A percentile compares a stretch with the other conserved stretches of the same genome.
Evolutionary conservation across 2,113 vertebrate species (phyloP).

Genomic region (Leucopsar rothschildi): DNA sequence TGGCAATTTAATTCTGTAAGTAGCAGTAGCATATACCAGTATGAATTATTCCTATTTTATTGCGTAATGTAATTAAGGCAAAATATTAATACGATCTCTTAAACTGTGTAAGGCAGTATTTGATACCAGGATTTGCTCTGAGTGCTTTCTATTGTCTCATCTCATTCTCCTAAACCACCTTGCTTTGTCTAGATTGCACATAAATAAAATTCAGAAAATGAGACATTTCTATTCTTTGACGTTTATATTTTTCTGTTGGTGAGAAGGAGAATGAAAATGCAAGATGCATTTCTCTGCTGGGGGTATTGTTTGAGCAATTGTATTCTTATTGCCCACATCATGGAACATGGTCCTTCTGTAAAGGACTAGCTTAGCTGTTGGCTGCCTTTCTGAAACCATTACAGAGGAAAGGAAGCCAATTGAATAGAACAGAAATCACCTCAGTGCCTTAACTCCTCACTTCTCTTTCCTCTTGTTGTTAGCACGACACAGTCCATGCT

Average conservation of each 20-base stretch:
- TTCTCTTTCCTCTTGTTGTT: not conserved
- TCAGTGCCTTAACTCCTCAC: not conserved
- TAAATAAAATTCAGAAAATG: not conserved
- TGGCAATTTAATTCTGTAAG: not conserved
- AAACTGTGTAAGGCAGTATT: not conserved
- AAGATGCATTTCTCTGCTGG: not conserved
- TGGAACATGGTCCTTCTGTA: not conserved
- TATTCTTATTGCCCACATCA: not conserved
- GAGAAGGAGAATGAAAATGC: not conserved
- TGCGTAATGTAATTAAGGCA: not conserved
- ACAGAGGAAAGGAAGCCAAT: not conserved
- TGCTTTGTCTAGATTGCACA: not conserved
- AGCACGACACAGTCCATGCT: not conserved
- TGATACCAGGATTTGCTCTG: not conserved
- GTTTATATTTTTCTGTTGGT: not conserved
- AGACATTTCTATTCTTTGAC: not conserved
- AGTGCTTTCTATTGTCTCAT: not conserved
- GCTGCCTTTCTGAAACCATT: not conserved
- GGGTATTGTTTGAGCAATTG: not conserved
- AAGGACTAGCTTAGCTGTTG: not conserved
- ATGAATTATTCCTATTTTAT: not conserved
- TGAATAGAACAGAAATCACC: not conserved
- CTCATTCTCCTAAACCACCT: not conserved
- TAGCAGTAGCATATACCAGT: not conserved
- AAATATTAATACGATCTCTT: not conserved